Evolutionary conservation across 2,888 invertebrate species (phyloP), one percentile per base, ranked within the genome.

Genomic region (Pachymerium ferrugineum): DNA sequence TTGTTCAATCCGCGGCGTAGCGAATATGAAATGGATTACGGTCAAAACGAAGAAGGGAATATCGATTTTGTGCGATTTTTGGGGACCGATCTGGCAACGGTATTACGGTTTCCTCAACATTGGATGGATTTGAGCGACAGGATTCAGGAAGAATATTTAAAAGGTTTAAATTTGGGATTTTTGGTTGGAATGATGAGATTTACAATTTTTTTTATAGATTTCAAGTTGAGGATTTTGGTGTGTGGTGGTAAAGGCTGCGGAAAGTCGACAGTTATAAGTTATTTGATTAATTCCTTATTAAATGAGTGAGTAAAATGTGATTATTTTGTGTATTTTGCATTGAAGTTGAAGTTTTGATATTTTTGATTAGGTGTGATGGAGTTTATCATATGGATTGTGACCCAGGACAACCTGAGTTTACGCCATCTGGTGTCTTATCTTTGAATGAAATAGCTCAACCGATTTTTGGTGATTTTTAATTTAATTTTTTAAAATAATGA

Each of bases 1-100:
- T 14, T 22, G 12, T 28, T 22, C 6, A 22, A n/a, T 14, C 29
- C 29, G n/a, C 12, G 19, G 19, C 25, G 2, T 67, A n/a, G 5
- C 3, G 67, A 25, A 62, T 10, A 62, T 12, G 16, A 16, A 10
- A 16, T 8, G 67, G 16, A 12, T 12, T 62, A 10, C 70, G 22
- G n/a, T 29, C 68, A 72, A 16, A 31, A 10, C 28, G 70, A 19
- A 54, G 47, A 16, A 54, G 69, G 73, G 71, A 28, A 70, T n/a
- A 70, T 3, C 30, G 30, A 70, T 30, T 70, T 22, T n/a, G n/a
- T n/a, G n/a, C n/a, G n/a, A n/a, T n/a, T n/a, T n/a, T n/a, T n/a
- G n/a, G n/a, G n/a, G n/a, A n/a, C n/a, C n/a, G n/a, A n/a, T n/a
- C n/a, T n/a, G n/a, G n/a, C n/a, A n/a, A n/a, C n/a, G n/a, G n/a